phyloP scores from a whole-genome alignment of 2,113 vertebrate genomes.

The Merops nubicus region DNA sequence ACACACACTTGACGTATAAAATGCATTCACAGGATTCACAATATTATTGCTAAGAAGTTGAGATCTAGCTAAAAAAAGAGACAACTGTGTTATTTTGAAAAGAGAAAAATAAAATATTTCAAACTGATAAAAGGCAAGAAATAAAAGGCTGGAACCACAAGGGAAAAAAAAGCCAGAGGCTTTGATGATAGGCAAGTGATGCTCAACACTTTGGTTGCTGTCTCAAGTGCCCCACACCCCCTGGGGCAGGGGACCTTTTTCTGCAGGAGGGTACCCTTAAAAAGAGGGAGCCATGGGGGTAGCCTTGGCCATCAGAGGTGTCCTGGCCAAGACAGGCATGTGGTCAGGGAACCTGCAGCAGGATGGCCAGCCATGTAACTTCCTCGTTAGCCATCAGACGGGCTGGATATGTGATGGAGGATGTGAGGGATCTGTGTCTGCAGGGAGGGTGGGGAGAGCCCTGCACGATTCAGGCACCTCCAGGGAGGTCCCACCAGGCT shows the following conservation, averaged over 20 bases:
- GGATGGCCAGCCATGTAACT: rapidly evolving
- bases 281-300: rapidly evolving
- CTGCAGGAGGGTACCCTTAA: not conserved
- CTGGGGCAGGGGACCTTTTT: not conserved
- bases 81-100: not conserved
- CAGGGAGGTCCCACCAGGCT: rapidly evolving
- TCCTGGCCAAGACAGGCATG: rapidly evolving
- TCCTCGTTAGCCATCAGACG: rapidly evolving
- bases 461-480: rapidly evolving
- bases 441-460: not conserved
- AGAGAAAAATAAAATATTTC: constrained; percentile 3
- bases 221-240: not conserved
- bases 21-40: not conserved
- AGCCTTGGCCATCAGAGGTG: not conserved
- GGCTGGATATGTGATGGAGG: rapidly evolving
- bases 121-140: not conserved
- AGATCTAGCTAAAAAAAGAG: not conserved
- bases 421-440: not conserved
- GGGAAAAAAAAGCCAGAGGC: not conserved
- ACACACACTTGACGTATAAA: not conserved
- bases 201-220: not conserved
- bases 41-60: not conserved
- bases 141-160: not conserved
- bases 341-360: not conserved
- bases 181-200: not conserved